These are phyloP conservation scores for Crocidura indochinensis DNA, from an alignment of 2,797 vertebrate genomes.

Conservation along the genomic window DNA sequence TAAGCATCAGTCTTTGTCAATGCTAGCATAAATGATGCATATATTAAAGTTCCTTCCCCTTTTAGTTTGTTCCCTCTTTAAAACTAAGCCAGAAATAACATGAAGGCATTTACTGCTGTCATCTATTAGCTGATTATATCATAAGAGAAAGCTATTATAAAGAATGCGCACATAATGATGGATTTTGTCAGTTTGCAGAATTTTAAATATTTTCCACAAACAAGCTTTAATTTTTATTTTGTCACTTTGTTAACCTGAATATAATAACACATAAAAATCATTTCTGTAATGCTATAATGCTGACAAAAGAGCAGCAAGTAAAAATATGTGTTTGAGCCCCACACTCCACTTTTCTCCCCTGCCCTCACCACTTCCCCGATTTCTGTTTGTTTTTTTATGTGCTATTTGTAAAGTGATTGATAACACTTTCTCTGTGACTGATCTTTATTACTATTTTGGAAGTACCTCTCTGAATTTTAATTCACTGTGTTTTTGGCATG, in stretches of 20 bases:
- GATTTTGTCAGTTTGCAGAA: constrained; percentile 24
- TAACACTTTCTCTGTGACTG: constrained; percentile 39
- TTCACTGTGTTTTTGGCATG: constrained; percentile 42
- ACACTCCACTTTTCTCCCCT: neutral
- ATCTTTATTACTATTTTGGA: constrained; percentile 40
- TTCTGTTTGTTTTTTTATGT: neutral
- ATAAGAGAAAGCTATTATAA: constrained; percentile 67
- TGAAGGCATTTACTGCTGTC: constrained; percentile 73
- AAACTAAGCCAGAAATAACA: constrained; percentile 76
- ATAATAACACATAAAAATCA: constrained; percentile 31
- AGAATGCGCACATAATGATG: constrained; percentile 44
- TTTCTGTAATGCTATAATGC: constrained; percentile 19
- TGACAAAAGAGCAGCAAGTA: constrained; percentile 30
- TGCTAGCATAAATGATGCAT: constrained; percentile 62
- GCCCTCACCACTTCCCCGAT: neutral
- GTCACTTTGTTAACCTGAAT: constrained; percentile 41
- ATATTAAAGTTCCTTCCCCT: constrained; percentile 71
- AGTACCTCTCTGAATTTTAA: constrained; percentile 35
- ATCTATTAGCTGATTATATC: constrained; percentile 66
- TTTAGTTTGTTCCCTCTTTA: constrained; percentile 73
- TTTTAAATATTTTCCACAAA: constrained; percentile 39
- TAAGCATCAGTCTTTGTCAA: constrained; percentile 77
- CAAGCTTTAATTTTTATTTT: constrained; percentile 29
- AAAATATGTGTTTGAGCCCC: neutral
- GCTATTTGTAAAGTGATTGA: neutral